Conservation (phyloP, 2,888 invertebrate genomes). For the Agriopis marginaria region DNA sequence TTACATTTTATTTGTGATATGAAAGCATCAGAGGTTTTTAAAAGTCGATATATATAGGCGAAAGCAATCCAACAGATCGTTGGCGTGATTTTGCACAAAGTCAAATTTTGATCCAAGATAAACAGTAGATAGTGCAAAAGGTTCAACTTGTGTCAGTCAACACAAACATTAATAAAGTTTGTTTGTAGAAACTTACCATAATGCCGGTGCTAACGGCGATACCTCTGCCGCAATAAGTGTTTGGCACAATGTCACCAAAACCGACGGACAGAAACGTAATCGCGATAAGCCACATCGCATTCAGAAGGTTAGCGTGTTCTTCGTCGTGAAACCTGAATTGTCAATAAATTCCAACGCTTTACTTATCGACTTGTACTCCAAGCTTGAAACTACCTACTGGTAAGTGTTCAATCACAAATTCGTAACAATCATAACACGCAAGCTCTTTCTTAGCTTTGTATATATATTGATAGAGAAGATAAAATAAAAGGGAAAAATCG, state of each 20-base stretch:
- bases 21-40: conserved; percentile 16
- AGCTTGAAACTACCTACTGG: conserved; percentile 49
- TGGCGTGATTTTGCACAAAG: conserved; percentile 53
- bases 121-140: conserved; percentile 30
- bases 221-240: conserved; percentile 99
- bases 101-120: conserved; percentile 29
- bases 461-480: conserved; percentile 60
- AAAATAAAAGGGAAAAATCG: conserved; percentile 56
- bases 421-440: conserved; percentile 60
- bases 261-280: conserved; percentile 99
- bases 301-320: conserved; percentile 99
- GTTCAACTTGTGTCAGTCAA: conserved; percentile 73
- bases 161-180: conserved; percentile 70
- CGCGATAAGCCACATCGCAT: conserved; percentile 99
- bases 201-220: conserved; percentile 99
- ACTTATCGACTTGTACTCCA: conserved; percentile 62
- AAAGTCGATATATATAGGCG: conserved; percentile 25
- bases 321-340: conserved; percentile 97
- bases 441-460: conserved; percentile 50
- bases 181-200: conserved; percentile 93
- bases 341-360: conserved; percentile 81
- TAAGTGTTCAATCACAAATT: conserved; percentile 55
- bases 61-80: conserved; percentile 58
- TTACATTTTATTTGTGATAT: conserved; percentile 41
- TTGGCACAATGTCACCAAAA: conserved; percentile 99